These are phyloP conservation scores for Hippasteria phrygiana DNA, from an alignment of 53 echinoderm and acorn worm species.

Conservation along the genomic window DNA sequence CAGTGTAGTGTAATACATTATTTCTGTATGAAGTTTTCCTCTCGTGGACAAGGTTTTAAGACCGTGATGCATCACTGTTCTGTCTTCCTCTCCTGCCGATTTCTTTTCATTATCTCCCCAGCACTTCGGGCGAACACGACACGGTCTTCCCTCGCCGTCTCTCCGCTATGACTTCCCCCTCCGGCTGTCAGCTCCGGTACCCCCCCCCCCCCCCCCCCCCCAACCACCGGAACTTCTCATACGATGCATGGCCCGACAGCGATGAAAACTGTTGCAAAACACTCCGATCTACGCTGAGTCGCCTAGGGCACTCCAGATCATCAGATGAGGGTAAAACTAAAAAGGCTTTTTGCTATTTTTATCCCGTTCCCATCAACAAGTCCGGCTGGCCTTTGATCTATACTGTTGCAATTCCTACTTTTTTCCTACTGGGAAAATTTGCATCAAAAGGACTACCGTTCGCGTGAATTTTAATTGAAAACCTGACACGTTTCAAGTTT, in stretches of 20 bases:
- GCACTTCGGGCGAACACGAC: slow-evolving; percentile 62
- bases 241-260: not conserved
- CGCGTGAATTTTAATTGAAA: slow-evolving; percentile 22
- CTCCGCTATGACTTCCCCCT: not conserved
- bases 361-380: slow-evolving; percentile 37
- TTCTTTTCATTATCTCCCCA: slow-evolving; percentile 50
- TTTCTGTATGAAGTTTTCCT: not conserved
- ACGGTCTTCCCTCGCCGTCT: slow-evolving; percentile 4
- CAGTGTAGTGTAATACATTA: not conserved
- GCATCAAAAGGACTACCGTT: not conserved
- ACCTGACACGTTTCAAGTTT: slow-evolving; percentile 12
- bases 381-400: not conserved
- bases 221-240: slow-evolving; percentile 10
- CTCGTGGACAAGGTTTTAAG: not conserved
- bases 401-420: not conserved
- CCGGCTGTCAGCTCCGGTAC: not conserved
- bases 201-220: not conserved
- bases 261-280: slow-evolving; percentile 51
- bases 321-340: not conserved
- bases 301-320: slow-evolving; percentile 20
- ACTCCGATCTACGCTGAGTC: slow-evolving; percentile 11
- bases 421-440: not conserved
- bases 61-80: slow-evolving; percentile 39
- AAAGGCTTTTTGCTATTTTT: slow-evolving; percentile 8
- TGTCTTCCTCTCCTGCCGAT: slow-evolving; percentile 18